These are phyloP conservation scores for Premnoplex brunnescens DNA, from an alignment of 2,797 vertebrate genomes.

Conservation along the genomic window DNA sequence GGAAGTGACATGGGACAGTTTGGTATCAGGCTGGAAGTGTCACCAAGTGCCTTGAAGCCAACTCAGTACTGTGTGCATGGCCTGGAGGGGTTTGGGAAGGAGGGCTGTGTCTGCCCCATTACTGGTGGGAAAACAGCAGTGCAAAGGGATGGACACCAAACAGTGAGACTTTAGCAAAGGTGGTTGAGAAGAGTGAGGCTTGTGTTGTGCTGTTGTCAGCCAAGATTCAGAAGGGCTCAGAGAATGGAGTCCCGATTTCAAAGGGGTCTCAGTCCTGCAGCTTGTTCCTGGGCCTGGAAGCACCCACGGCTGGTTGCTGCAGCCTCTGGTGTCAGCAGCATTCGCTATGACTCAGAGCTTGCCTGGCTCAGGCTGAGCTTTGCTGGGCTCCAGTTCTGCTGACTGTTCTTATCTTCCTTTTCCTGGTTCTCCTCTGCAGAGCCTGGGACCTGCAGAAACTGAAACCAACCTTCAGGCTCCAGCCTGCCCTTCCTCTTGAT, in stretches of 20 bases:
- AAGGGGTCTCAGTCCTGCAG: background rate
- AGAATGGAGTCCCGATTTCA: rapidly evolving
- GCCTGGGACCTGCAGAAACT: background rate
- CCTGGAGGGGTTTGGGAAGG: background rate
- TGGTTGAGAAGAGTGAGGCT: background rate
- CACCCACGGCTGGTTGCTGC: background rate
- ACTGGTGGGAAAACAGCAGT: background rate
- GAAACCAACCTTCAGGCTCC: background rate
- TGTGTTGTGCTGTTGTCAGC: background rate
- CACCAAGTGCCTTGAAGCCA: rapidly evolving
- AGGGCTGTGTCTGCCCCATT: rapidly evolving
- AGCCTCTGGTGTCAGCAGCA: conserved; percentile 6
- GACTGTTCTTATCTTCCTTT: background rate
- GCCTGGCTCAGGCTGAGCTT: background rate
- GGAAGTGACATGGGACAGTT: rapidly evolving
- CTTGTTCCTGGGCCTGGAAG: background rate
- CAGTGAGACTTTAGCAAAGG: background rate
- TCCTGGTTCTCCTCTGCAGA: background rate
- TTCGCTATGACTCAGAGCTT: background rate
- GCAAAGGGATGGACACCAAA: background rate
- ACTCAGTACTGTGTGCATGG: rapidly evolving
- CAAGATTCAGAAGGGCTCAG: background rate
- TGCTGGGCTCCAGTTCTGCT: conserved; percentile 17
- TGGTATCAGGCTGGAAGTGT: background rate
- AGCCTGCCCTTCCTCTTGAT: background rate